A percentile compares a stretch with the other conserved stretches of the same genome.
Evolutionary conservation across 92 coral and sea anemone species (phyloP).

Genomic region (Hydrozoanthus gracilis): DNA sequence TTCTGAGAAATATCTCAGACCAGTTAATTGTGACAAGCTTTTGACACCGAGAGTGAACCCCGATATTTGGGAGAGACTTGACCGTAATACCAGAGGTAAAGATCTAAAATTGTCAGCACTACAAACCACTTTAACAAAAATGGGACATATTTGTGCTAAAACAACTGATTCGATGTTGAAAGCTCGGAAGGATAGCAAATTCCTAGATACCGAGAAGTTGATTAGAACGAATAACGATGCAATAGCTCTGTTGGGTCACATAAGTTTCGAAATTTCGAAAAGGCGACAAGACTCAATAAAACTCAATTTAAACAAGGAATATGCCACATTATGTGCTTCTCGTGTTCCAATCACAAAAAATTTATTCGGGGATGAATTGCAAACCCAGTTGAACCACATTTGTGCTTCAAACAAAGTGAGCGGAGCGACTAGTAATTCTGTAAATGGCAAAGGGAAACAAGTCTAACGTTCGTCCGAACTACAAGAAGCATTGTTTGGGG

Average conservation of each 20-base stretch:
- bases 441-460: neutral
- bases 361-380: constrained; percentile 60
- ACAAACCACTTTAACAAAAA: constrained; percentile 44
- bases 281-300: constrained; percentile 57
- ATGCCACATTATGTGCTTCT: constrained; percentile 62
- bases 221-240: constrained; percentile 59
- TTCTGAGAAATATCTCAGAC: constrained; percentile 44
- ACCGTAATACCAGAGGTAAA: constrained; percentile 36
- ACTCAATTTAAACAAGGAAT: constrained; percentile 63
- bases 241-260: constrained; percentile 61
- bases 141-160: constrained; percentile 35
- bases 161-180: constrained; percentile 46
- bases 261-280: constrained; percentile 53
- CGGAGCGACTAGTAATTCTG: neutral
- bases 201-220: constrained; percentile 18
- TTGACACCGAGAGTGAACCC: constrained; percentile 67
- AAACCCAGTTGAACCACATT: constrained; percentile 58
- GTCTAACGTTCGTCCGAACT: neutral
- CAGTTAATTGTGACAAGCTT: constrained; percentile 46
- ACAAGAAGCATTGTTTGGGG: constrained; percentile 6
- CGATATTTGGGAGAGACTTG: constrained; percentile 59
- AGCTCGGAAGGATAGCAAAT: constrained; percentile 37
- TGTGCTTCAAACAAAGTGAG: constrained; percentile 15
- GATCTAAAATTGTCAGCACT: constrained; percentile 45
- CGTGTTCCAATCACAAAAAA: constrained; percentile 59